Evolutionary conservation across 35 echinoderm and acorn worm genomes (phyloP).

Genomic region (Diadema setosum): DNA sequence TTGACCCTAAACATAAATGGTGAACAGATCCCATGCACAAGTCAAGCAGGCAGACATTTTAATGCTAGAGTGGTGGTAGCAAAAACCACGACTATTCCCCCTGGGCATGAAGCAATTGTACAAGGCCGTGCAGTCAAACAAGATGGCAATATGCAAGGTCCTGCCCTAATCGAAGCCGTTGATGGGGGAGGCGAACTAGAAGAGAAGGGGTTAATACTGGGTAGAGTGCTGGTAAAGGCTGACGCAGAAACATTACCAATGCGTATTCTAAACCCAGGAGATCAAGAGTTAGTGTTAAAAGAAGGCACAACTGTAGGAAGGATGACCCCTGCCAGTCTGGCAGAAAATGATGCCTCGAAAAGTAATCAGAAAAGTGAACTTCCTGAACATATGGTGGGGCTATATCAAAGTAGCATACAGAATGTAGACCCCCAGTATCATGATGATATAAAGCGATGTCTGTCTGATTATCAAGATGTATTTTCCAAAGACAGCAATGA

Average conservation of each 20-base stretch:
- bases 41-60: background rate
- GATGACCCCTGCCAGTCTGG: background rate
- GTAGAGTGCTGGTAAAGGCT: background rate
- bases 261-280: background rate
- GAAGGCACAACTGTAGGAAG: background rate
- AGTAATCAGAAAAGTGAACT: background rate
- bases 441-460: background rate
- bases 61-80: background rate
- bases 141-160: background rate
- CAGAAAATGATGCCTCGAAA: background rate
- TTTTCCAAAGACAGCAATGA: background rate
- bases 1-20: background rate
- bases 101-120: background rate
- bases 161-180: background rate
- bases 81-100: background rate
- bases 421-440: background rate
- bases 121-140: background rate
- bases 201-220: background rate
- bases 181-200: background rate
- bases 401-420: background rate
- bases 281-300: background rate
- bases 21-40: background rate
- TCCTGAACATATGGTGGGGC: background rate
- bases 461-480: conserved; percentile 4
- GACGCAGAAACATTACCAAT: background rate